Base-by-base conservation (phyloP, 2,888 invertebrate genomes). In the Hyalella azteca region DNA sequence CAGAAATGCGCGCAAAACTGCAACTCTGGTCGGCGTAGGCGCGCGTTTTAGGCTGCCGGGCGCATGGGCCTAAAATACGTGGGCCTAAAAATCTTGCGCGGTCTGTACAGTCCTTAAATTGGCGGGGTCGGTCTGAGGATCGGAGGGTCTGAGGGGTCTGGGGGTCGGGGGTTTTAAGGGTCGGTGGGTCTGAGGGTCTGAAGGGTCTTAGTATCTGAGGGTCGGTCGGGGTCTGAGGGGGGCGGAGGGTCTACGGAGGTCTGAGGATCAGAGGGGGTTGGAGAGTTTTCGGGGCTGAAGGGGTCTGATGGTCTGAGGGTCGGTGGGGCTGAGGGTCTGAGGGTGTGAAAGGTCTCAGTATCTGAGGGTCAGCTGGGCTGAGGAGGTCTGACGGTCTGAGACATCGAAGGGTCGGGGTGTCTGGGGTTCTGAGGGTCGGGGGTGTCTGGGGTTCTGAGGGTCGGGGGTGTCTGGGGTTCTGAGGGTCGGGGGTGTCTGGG, bases 41-140 rank as follows among this genome's bases (percentile, higher is more conserved):
- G 36, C 36, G 36, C 66, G 66, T 66, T 66, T 66, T 32, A 32
- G 66, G 66, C 7, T n/a, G 19, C n/a, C 36, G 7, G 32, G 15
- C 13, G 45, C 45, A 45, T 15, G 11, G 32, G 32, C 66, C 66
- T 66, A 66, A 66, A 66, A 66, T 66, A 36, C 36, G 66, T 32
- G 29, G 32, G 36, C 29, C 36, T 32, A 66, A 66, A 66, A 66
- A 36, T 11, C 36, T 66, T 66, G 15, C 36, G 66, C 66, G 66
- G 66, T 66, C 36, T 66, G 66, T 66, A 66, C 36, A 66, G 66
- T 66, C 66, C 66, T 66, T 66, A 66, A 66, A 66, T 36, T 66
- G 36, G 66, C 36, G 45, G 11, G 66, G 66, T 36, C 66, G 36
- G 66, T 36, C 36, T 36, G 66, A 32, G 66, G 66, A 66, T 32